A percentile compares a stretch with the other conserved stretches of the same genome.
These are phyloP conservation scores for Martes martes DNA, from an alignment of 2,113 vertebrate genomes.

Conservation along the genomic window DNA sequence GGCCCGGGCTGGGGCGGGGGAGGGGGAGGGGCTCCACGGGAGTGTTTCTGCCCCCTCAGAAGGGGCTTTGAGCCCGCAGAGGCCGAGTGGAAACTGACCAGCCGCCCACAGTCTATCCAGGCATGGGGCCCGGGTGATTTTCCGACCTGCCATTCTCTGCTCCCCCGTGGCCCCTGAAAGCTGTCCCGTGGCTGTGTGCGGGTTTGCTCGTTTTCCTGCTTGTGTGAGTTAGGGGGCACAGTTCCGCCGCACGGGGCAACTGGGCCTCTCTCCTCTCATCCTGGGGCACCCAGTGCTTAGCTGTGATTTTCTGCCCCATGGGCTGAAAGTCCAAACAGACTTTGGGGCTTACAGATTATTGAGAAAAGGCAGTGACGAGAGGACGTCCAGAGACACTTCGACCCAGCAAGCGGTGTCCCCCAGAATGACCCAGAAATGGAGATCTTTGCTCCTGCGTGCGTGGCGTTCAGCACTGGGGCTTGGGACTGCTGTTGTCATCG, in stretches of 20 bases:
- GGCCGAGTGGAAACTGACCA: background rate
- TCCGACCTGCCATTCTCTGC: background rate
- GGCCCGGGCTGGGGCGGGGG: background rate
- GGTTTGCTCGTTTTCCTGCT: background rate
- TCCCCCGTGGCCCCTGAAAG: background rate
- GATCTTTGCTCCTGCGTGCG: background rate
- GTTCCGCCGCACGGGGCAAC: too few species aligned
- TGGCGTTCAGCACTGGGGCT: background rate
- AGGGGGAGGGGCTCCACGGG: accelerated
- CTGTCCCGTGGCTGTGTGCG: background rate
- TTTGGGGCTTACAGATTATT: background rate
- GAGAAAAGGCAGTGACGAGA: background rate
- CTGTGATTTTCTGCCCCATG: background rate
- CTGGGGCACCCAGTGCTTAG: background rate
- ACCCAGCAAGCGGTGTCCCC: background rate
- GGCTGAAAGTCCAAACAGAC: too few species aligned
- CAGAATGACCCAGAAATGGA: background rate
- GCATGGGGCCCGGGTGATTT: accelerated
- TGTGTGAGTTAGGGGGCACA: background rate
- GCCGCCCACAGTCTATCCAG: background rate
- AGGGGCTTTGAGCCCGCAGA: background rate
- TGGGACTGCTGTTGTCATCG: background rate
- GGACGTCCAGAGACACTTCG: background rate
- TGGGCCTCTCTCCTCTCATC: background rate
- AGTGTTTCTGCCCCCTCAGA: background rate